These are phyloP conservation scores for Myodes glareolus DNA, from an alignment of 2,113 vertebrate species.

Conservation along the genomic window DNA sequence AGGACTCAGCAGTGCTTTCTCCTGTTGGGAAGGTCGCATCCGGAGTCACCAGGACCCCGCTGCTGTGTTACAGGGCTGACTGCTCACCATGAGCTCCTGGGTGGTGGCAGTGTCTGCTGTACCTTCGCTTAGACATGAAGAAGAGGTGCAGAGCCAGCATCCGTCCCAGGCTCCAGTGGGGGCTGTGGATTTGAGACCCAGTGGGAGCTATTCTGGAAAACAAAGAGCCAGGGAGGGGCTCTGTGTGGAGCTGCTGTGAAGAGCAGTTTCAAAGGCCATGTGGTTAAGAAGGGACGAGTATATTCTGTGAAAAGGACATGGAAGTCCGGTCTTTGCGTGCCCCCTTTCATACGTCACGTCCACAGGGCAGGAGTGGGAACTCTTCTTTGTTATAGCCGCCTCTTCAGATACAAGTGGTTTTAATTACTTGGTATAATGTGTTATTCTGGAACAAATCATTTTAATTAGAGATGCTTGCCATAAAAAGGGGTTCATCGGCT, in stretches of 20 bases:
- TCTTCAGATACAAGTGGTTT: background rate
- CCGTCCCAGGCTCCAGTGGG: background rate
- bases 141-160: background rate
- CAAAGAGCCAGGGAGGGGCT: background rate
- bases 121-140: background rate
- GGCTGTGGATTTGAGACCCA: background rate
- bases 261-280: slow-evolving; percentile 7
- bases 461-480: slow-evolving; percentile 21
- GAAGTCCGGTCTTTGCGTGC: background rate
- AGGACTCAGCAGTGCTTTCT: too few relatives aligned
- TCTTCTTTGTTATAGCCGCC: background rate
- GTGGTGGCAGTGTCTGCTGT: background rate
- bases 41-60: background rate
- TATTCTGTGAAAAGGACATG: background rate
- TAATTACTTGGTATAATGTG: background rate
- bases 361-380: background rate
- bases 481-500: background rate
- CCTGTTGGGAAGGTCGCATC: background rate
- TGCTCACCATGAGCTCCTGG: background rate
- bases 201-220: slow-evolving; percentile 4
- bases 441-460: slow-evolving; percentile 34
- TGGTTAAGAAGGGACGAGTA: background rate
- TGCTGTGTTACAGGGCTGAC: background rate
- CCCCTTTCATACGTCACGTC: background rate
- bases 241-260: background rate